These are phyloP conservation scores for Stomatorhinus walkeri DNA, from an alignment of 2,797 vertebrate species.

Conservation along the genomic window DNA sequence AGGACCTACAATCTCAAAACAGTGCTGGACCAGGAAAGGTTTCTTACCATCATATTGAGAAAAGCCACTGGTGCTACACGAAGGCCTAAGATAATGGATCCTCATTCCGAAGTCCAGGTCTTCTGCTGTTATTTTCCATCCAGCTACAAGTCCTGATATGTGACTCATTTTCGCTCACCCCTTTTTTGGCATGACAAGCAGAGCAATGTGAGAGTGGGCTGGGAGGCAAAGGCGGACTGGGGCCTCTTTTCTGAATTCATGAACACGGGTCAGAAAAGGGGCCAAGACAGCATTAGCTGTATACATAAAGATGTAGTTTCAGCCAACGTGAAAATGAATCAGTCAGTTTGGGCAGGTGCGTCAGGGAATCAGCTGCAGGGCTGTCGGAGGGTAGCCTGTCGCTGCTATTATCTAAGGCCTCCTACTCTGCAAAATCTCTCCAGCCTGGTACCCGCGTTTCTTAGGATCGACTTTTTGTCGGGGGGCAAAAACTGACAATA, in stretches of 20 bases:
- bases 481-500: too few species aligned
- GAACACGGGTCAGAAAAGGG: not conserved
- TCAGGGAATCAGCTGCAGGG: not conserved
- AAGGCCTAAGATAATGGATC: not conserved
- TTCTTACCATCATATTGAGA: not conserved
- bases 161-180: not conserved
- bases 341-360: not conserved
- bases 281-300: not conserved
- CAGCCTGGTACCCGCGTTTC: not conserved
- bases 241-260: not conserved
- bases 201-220: not conserved
- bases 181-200: not conserved
- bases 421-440: not conserved
- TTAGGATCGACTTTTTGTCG: not conserved
- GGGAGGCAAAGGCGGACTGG: not conserved
- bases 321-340: not conserved
- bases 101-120: not conserved
- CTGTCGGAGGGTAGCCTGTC: not conserved
- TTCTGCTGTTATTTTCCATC: not conserved
- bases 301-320: not conserved
- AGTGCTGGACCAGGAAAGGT: not conserved
- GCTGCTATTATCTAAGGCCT: not conserved
- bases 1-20: not conserved
- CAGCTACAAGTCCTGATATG: not conserved
- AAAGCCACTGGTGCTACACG: not conserved